Evolutionary conservation across 2,797 vertebrate genomes (phyloP).

Genomic region (Chiropotes sagulatus): DNA sequence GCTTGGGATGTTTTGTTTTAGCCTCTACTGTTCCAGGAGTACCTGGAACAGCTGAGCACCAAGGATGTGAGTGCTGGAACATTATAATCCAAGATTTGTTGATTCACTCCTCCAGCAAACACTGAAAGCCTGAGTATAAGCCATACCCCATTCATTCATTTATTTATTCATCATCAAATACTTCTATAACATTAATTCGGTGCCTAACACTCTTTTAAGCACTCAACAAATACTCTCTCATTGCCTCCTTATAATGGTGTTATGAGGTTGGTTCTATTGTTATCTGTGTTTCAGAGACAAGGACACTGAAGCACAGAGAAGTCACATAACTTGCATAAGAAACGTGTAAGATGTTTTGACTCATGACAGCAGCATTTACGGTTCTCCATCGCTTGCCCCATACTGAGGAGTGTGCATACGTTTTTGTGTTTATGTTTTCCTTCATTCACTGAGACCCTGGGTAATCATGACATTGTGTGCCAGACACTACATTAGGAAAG

Average conservation of each 20-base stretch:
- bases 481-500: not conserved
- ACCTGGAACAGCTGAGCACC: not conserved
- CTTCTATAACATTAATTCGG: not conserved
- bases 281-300: not conserved
- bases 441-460: not conserved
- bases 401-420: not conserved
- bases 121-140: not conserved
- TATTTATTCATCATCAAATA: not conserved
- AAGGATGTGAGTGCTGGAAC: not conserved
- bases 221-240: not conserved
- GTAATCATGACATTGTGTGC: rapidly evolving
- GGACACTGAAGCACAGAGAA: not conserved
- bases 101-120: not conserved
- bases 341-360: not conserved
- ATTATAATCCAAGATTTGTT: too few species aligned
- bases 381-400: too few species aligned
- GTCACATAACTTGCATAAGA: not conserved
- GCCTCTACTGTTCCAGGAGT: too few species aligned
- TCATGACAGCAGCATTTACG: rapidly evolving
- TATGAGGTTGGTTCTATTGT: not conserved
- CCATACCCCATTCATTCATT: not conserved
- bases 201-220: not conserved
- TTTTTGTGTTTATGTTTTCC: not conserved
- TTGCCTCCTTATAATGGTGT: not conserved
- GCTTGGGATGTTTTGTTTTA: not conserved